phyloP scores from a whole-genome alignment of 2,888 invertebrate genomes.

The Tolmerus cingulatus region DNA sequence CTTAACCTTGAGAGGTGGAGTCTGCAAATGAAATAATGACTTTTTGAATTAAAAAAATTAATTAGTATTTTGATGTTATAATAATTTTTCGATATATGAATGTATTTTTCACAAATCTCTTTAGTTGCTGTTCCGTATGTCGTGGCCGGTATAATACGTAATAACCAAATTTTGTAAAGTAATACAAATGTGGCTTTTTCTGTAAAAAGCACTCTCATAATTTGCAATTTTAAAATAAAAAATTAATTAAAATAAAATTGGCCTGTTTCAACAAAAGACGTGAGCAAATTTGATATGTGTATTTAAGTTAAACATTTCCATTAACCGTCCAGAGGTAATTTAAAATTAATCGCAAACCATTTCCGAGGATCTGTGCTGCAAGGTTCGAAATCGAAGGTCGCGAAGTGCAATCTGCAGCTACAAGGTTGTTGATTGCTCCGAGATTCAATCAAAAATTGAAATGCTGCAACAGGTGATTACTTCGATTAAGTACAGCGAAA shows the following conservation, averaged over 20 bases:
- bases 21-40: no score
- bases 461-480: neutral
- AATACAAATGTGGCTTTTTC: no score
- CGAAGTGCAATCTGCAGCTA: neutral
- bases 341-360: neutral
- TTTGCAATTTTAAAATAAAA: neutral
- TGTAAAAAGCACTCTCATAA: no score
- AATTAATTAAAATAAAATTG: neutral
- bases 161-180: no score
- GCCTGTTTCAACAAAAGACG: neutral
- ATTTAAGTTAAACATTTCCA: neutral
- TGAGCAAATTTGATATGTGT: neutral
- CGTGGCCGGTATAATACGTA: no score
- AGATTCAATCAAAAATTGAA: conserved; percentile 8
- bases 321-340: neutral
- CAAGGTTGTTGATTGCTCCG: neutral
- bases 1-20: no score
- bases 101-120: no score
- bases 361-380: neutral
- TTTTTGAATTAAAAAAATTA: no score
- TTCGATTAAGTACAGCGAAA: neutral
- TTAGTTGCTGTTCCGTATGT: no score
- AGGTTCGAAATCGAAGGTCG: neutral
- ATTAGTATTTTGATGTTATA: no score
- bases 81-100: no score